Evolutionary conservation across 2,888 invertebrate species (phyloP).

Genomic region (Epinotia demarniana): DNA sequence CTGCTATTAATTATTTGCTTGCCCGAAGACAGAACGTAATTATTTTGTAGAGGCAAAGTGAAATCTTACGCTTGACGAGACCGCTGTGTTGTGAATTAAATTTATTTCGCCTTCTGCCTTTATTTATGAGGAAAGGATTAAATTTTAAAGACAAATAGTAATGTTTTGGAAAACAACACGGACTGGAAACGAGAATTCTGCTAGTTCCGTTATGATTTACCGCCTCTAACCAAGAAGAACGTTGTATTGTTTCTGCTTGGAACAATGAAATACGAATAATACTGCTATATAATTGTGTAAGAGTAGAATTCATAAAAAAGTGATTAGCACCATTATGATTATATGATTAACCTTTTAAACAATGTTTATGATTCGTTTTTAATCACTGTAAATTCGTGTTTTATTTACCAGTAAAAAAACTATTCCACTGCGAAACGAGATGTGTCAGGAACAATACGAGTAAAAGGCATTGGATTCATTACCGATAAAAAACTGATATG

Average conservation of each 20-base stretch:
- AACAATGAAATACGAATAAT: background rate
- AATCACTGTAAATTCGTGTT: no score
- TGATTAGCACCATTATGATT: no score
- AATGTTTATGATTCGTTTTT: no score
- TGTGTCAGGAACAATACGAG: no score
- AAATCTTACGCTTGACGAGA: slow-evolving; percentile 65
- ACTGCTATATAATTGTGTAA: no score
- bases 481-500: no score
- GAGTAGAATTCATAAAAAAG: no score
- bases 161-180: slow-evolving; percentile 5
- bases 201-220: background rate
- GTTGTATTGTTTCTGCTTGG: background rate
- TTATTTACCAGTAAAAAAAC: no score
- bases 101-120: slow-evolving; percentile 57
- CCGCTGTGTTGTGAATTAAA: slow-evolving; percentile 57
- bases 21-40: slow-evolving; percentile 70
- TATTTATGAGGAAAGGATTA: slow-evolving; percentile 54
- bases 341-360: no score
- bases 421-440: no score
- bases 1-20: slow-evolving; percentile 71
- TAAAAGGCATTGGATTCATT: no score
- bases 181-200: background rate
- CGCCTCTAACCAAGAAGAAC: background rate
- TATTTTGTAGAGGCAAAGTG: slow-evolving; percentile 70
- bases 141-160: slow-evolving; percentile 54